phyloP scores from a whole-genome alignment of 2,888 invertebrate genomes.

The Sinelater perroti region DNA sequence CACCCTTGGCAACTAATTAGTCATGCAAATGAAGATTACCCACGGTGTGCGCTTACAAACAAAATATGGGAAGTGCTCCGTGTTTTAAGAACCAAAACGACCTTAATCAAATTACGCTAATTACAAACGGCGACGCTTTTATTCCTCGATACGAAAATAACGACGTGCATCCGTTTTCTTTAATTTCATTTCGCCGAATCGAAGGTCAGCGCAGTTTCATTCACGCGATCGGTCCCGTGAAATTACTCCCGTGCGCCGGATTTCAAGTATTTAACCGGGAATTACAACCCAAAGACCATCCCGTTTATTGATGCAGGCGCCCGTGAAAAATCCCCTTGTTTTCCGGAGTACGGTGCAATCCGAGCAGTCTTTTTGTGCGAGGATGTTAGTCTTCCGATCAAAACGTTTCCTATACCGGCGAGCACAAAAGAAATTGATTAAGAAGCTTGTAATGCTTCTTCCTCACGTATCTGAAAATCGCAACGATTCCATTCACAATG shows the following conservation, averaged over 20 bases:
- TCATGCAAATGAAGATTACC: constrained; percentile 12
- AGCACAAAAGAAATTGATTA: constrained; percentile 14
- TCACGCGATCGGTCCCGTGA: constrained; percentile 6
- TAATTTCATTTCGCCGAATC: constrained; percentile 3
- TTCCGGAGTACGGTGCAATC: constrained; percentile 3
- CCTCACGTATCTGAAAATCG: constrained; percentile 14
- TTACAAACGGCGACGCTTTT: constrained; percentile 2
- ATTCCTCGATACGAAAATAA: neutral
- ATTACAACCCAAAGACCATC: constrained; percentile 1
- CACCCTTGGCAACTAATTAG: constrained; percentile 5
- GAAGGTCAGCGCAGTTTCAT: constrained; percentile 11
- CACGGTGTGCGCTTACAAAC: constrained; percentile 1
- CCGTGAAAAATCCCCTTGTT: constrained; percentile 13
- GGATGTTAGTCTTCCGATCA: constrained; percentile 14
- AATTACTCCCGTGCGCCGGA: constrained; percentile 14
- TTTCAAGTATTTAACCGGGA: constrained; percentile 11
- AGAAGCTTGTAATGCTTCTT: neutral
- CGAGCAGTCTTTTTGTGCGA: constrained; percentile 8
- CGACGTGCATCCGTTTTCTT: constrained; percentile 9
- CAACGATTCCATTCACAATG: neutral
- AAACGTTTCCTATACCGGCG: constrained; percentile 11
- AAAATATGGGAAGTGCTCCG: constrained; percentile 8
- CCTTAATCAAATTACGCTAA: constrained; percentile 10
- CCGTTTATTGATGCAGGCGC: constrained; percentile 12
- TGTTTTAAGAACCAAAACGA: constrained; percentile 4